Evolutionary conservation across 2,888 invertebrate genomes (phyloP), one percentile per base, ranked within the genome.

Genomic region (Ectemnius continuus): DNA sequence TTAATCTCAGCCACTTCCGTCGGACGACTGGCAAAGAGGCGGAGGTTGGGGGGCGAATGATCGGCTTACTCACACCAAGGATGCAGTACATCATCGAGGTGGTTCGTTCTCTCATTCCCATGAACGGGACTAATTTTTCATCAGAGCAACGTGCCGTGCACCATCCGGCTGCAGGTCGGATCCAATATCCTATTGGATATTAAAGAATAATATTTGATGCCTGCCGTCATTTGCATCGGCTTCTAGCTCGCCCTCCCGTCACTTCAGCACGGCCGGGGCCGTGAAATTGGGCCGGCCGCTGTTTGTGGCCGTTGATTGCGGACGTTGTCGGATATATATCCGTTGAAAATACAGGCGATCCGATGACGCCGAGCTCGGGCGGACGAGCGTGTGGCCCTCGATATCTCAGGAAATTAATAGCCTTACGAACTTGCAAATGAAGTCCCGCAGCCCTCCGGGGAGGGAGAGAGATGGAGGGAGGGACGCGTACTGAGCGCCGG

Each of bases 1-100:
- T 86, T 86, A 85, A 87, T 87, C 81, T 81, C 77, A 72, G 75
- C 85, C 81, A 78, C 81, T 83, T 82, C 72, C 69, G 62, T 66
- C 59, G 73, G 81, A 36, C 78, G 75, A 73, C 76, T 72, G 70
- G 74, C 16, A 11, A 47, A n/a, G 47, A 47, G n/a, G 2, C 4
- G 47, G n/a, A 47, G 13, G 47, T n/a, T 48, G n/a, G 6, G 16
- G 0, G 74, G 76, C 60, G 62, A 69, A 36, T 73, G 61, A 59
- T 61, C 79, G 73, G 68, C 71, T 71, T 76, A 79, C 75, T 81
- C 77, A 67, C 70, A 64, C 11, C 68, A 60, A 26, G 28, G 60
- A 61, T 14, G n/a, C 67, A 56, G 16, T 20, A 18, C 58, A 16
- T 23, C 59, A 5, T 36, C 36, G 1, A 36, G 1, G 6, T 1